A percentile compares a stretch with the other conserved stretches of the same genome.
Conservation (phyloP, 2,888 invertebrate genomes). For the Apotomis betuletana region DNA sequence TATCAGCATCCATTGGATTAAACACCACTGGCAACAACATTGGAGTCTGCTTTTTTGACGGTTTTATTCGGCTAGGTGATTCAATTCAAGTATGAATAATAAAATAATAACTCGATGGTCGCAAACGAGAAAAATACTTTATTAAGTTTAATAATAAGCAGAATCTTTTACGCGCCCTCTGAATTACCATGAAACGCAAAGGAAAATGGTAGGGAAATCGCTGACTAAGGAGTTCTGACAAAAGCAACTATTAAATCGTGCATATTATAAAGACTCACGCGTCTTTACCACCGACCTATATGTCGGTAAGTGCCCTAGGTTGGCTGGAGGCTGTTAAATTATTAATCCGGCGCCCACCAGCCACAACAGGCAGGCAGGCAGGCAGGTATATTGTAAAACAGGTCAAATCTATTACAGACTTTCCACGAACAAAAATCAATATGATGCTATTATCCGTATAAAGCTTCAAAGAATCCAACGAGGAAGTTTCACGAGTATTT, state of each 20-base stretch:
- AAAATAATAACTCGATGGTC: too few species aligned
- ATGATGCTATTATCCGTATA: not conserved
- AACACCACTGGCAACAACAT: too few species aligned
- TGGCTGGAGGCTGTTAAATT: not conserved
- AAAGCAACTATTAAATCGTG: not conserved
- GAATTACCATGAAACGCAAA: too few species aligned
- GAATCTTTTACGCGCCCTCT: not conserved
- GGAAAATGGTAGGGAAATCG: too few species aligned
- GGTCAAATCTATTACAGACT: conserved; percentile 23
- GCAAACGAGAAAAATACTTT: too few species aligned
- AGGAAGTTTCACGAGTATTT: not conserved
- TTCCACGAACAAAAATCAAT: conserved; percentile 21
- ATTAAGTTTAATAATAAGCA: not conserved
- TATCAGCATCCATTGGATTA: too few species aligned
- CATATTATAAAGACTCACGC: not conserved
- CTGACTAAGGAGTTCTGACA: too few species aligned
- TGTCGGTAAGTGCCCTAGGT: not conserved
- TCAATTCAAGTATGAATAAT: too few species aligned
- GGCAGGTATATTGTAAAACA: conserved; percentile 2
- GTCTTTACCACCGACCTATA: not conserved
- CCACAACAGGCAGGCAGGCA: not conserved
- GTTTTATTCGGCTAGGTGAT: too few species aligned
- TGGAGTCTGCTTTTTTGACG: too few species aligned
- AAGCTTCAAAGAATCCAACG: not conserved
- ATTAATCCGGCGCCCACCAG: conserved; percentile 5